These are phyloP conservation scores for Pogonomyrmex barbatus DNA, from an alignment of 1,140 invertebrate species.

Conservation along the genomic window DNA sequence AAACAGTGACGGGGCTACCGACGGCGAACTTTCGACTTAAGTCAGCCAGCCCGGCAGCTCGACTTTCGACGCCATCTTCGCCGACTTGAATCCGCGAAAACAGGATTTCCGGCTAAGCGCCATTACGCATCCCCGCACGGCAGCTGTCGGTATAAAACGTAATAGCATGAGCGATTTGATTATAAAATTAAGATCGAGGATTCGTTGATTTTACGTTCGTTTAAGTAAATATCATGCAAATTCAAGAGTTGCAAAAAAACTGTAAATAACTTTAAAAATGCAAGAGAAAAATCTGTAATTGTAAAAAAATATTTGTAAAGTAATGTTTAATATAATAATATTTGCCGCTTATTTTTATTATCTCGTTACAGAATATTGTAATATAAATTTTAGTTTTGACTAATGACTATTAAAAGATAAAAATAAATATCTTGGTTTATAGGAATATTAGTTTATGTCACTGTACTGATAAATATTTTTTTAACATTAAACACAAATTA, in stretches of 20 bases:
- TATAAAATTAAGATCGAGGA: constrained; percentile 35
- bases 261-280: constrained; percentile 5
- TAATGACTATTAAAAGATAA: neutral
- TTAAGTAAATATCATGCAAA: neutral
- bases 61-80: constrained; percentile 55
- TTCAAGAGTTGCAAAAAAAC: neutral
- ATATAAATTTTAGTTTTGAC: neutral
- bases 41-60: constrained; percentile 29
- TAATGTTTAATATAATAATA: neutral
- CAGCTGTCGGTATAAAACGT: constrained; percentile 39
- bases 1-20: constrained; percentile 62
- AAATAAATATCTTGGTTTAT: neutral
- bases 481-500: neutral
- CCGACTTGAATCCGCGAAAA: constrained; percentile 64
- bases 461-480: neutral
- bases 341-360: neutral
- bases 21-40: constrained; percentile 65
- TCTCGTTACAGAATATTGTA: neutral
- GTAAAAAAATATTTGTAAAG: neutral
- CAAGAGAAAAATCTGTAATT: too few species aligned
- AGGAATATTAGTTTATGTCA: neutral
- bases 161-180: constrained; percentile 55
- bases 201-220: constrained; percentile 48
- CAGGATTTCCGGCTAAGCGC: constrained; percentile 70
- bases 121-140: constrained; percentile 64